phyloP scores from a whole-genome alignment of 1,140 invertebrate species.

The Samia ricini region DNA sequence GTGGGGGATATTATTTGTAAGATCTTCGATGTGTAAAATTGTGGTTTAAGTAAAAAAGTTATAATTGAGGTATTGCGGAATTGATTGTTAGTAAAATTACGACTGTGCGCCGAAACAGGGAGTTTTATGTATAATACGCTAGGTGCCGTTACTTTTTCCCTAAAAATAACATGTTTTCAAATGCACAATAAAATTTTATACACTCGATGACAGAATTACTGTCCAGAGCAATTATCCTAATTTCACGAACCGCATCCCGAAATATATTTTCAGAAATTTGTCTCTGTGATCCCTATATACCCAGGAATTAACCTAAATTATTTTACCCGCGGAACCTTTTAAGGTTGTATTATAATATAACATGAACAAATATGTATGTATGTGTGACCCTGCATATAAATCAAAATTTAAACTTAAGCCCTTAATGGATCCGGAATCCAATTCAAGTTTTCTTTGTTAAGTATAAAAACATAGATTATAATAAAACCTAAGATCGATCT shows the following conservation, averaged over 20 bases:
- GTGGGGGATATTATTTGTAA: too few relatives aligned
- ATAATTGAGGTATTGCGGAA: too few relatives aligned
- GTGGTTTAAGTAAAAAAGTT: too few relatives aligned
- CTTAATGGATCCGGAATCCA: constrained; percentile 35
- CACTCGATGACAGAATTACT: background rate
- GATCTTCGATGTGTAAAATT: too few relatives aligned
- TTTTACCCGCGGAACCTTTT: constrained; percentile 3
- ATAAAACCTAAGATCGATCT: too few relatives aligned
- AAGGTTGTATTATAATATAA: constrained; percentile 11
- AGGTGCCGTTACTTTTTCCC: too few relatives aligned
- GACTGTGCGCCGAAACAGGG: too few relatives aligned
- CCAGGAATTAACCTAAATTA: constrained; percentile 1
- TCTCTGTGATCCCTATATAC: background rate
- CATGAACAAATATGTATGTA: constrained; percentile 33
- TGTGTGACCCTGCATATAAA: constrained; percentile 42
- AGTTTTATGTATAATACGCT: too few relatives aligned
- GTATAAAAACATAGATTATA: too few relatives aligned
- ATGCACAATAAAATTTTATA: background rate
- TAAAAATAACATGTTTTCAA: too few relatives aligned
- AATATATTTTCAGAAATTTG: background rate
- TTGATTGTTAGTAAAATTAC: too few relatives aligned
- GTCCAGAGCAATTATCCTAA: background rate
- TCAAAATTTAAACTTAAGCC: constrained; percentile 38
- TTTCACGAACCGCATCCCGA: background rate
- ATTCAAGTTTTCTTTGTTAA: background rate